Conservation (phyloP, 1,140 invertebrate species). For the Choristoneura fumiferana region DNA sequence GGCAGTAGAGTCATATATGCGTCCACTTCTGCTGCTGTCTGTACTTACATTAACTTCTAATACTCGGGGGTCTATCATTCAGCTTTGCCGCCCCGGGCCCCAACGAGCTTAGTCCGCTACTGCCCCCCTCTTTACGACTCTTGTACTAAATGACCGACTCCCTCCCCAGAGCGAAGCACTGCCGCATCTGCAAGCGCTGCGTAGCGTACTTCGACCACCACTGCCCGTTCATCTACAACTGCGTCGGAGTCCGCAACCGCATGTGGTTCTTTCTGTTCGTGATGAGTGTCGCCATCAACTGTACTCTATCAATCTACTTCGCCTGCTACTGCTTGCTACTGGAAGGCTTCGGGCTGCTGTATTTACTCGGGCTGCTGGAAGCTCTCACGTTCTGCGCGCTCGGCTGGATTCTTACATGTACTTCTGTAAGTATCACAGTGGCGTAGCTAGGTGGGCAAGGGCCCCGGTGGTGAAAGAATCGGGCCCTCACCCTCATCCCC, state of each 20-base stretch:
- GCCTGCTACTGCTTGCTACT: slow-evolving; percentile 91
- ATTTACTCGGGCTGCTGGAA: slow-evolving; percentile 89
- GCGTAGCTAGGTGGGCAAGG: too few relatives aligned
- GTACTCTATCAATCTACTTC: slow-evolving; percentile 92
- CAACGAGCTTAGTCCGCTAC: too few relatives aligned
- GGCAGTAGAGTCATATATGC: too few relatives aligned
- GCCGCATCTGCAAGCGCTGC: slow-evolving; percentile 94
- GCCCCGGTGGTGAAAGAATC: too few relatives aligned
- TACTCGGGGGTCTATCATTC: too few relatives aligned
- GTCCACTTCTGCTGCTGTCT: too few relatives aligned
- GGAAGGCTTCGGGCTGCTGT: slow-evolving; percentile 90
- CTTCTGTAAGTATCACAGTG: slow-evolving; percentile 90
- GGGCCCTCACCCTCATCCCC: too few relatives aligned
- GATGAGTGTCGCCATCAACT: slow-evolving; percentile 90
- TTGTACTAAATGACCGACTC: too few relatives aligned
- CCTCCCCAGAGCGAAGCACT: slow-evolving; percentile 89
- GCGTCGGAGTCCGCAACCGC: slow-evolving; percentile 90
- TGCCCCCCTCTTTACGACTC: too few relatives aligned
- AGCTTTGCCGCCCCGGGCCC: too few relatives aligned
- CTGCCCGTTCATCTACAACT: slow-evolving; percentile 97
- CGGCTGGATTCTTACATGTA: slow-evolving; percentile 92
- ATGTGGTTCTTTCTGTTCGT: slow-evolving; percentile 96
- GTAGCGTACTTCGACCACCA: slow-evolving; percentile 96
- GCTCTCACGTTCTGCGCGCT: slow-evolving; percentile 90
- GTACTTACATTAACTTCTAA: too few relatives aligned